Evolutionary conservation across 2,888 invertebrate genomes (phyloP), one percentile per base, ranked within the genome.

Genomic region (Blastobasis adustella): DNA sequence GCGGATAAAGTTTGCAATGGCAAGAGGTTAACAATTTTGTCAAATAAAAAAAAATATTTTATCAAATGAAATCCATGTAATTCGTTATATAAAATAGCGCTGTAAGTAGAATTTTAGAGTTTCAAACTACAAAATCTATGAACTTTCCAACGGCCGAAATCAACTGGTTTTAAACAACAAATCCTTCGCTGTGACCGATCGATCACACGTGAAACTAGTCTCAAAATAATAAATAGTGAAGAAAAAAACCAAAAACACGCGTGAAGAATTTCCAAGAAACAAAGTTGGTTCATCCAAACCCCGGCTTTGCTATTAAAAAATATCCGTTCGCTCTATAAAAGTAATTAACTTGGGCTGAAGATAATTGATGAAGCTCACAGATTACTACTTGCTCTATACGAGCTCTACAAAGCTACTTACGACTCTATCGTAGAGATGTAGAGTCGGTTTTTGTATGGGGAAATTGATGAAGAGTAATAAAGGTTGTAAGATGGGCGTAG

Each of bases 291-390:
- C 50, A 66, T 60, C 66, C 63, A 63, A 69, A 65, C 23, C 66
- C 68, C 67, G 65, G 62, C 65, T 67, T 70, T 62, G 62, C 69
- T 73, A 72, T 72, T 70, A 71, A 69, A 72, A 75, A 63, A 66
- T 47, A 48, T 65, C 64, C 67, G 70, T 65, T 73, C 76, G 82
- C 77, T 84, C 86, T 86, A 88, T 88, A 88, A 87, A 88, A 87
- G 84, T 86, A 87, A 88, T 88, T 88, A 88, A 87, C 80, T 87
- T 73, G 63, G 77, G 75, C 79, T 81, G 78, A 79, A 84, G 85
- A 86, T 88, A 88, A 88, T 88, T 88, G 88, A 88, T 88, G 88
- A 83, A 86, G 77, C 78, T 73, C 75, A 74, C 58, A 86, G 86
- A 88, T 88, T 85, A 84, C 85, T 82, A 71, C 74, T 75, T 71